Evolutionary conservation across 2,113 vertebrate genomes (phyloP).

Genomic region (Nothoprocta pentlandii): DNA sequence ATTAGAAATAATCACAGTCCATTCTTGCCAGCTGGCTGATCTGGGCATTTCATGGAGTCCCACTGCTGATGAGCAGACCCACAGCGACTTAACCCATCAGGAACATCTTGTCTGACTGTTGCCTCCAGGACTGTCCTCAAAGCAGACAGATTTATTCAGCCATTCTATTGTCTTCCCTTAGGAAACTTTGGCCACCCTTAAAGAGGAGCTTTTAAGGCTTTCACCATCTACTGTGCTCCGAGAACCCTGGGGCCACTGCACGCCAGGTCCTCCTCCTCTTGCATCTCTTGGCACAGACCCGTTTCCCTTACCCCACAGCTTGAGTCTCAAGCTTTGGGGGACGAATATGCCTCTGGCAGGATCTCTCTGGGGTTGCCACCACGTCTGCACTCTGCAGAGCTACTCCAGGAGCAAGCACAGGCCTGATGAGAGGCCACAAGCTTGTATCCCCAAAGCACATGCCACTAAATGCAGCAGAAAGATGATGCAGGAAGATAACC

Average conservation of each 20-base stretch:
- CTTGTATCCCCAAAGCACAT: fast-evolving
- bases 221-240: neutral
- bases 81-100: neutral
- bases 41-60: neutral
- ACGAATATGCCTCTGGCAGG: neutral
- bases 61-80: neutral
- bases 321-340: fast-evolving
- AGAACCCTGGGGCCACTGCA: fast-evolving
- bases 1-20: neutral
- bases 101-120: neutral
- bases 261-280: neutral
- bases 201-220: neutral
- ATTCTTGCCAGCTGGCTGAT: neutral
- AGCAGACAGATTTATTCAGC: neutral
- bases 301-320: neutral
- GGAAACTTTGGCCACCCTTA: neutral
- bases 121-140: neutral
- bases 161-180: neutral
- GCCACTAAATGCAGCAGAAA: neutral
- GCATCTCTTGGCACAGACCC: neutral
- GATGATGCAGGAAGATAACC: neutral
- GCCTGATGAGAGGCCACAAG: neutral
- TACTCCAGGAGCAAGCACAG: fast-evolving
- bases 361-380: neutral
- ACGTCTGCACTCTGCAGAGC: neutral